phyloP scores from a whole-genome alignment of 1,140 invertebrate species.

The Pissodes strobi region DNA sequence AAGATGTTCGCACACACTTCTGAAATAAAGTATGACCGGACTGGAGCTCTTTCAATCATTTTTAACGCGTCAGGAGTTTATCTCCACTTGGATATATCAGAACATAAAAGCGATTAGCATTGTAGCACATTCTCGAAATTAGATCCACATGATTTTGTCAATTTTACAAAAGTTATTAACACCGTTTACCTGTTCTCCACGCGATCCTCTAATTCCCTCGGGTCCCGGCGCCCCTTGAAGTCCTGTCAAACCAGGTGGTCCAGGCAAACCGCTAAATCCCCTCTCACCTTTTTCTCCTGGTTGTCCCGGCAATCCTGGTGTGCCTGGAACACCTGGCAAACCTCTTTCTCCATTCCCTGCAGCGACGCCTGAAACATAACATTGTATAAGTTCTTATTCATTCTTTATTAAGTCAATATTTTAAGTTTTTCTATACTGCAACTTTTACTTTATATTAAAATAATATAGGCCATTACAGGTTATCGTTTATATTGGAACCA shows the following conservation, averaged over 20 bases:
- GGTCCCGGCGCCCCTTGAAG: slow-evolving; percentile 59
- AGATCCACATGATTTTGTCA: no score
- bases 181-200: slow-evolving; percentile 40
- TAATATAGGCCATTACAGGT: no score
- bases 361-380: slow-evolving; percentile 51
- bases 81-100: no score
- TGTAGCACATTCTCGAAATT: no score
- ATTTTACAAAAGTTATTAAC: neutral
- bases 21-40: no score
- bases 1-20: no score
- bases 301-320: slow-evolving; percentile 60
- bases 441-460: no score
- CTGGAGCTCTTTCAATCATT: no score
- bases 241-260: slow-evolving; percentile 51
- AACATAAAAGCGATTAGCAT: no score
- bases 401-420: slow-evolving; percentile 9
- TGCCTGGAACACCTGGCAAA: slow-evolving; percentile 61
- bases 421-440: neutral
- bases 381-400: no score
- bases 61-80: no score
- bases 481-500: no score
- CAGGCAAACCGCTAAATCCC: slow-evolving; percentile 68
- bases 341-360: slow-evolving; percentile 52
- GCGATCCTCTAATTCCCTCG: slow-evolving; percentile 49
- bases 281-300: slow-evolving; percentile 66